Evolutionary conservation across 2,888 invertebrate genomes (phyloP), one percentile per base, ranked within the genome.

Genomic region (Torymus tubicola): DNA sequence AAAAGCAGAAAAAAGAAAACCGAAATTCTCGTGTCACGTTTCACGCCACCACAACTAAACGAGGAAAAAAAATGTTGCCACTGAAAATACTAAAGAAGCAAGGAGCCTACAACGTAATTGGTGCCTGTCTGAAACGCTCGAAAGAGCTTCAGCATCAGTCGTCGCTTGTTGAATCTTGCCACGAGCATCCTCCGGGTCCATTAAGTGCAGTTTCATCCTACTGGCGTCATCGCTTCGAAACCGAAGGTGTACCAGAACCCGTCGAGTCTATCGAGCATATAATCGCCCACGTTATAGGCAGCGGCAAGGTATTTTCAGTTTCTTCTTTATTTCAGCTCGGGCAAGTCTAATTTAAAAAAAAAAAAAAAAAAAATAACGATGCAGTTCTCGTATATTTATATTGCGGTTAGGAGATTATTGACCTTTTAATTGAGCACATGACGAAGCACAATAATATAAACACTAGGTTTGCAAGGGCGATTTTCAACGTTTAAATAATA

Each of bases 221-320:
- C 65, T 93, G 93, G 93, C 89, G 88, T 50, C 83, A 87, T 5
- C 91, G 90, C 85, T 91, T 93, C 81, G 87, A 90, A 82, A 87
- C 89, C n/a, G 91, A 91, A 58, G 91, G 91, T 24, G 90, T 94
- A 64, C 91, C 91, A 0, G 93, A 94, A 85, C 91, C 93, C 4
- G 89, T 92, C 1, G 92, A 92, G 85, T 93, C 93, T 76, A 91
- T 93, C 64, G 92, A 93, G 84, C 92, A 93, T 84, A 93, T 94
- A 83, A 88, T 93, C 67, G 93, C 94, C 13, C 92, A 93, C 87
- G 92, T 93, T 64, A 86, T 93, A 55, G 90, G 92, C 60, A 90
- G 89, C 13, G 92, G 91, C 84, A 93, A 93, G 88, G 94, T 94
- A 90, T 42, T 42, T 5, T 42, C 42, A 42, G 42, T 42, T 42